Percentiles rank a stretch among this genome's conserved stretches.
phyloP scores from a whole-genome alignment of 2,797 vertebrate species.

The Selene dorsalis region DNA sequence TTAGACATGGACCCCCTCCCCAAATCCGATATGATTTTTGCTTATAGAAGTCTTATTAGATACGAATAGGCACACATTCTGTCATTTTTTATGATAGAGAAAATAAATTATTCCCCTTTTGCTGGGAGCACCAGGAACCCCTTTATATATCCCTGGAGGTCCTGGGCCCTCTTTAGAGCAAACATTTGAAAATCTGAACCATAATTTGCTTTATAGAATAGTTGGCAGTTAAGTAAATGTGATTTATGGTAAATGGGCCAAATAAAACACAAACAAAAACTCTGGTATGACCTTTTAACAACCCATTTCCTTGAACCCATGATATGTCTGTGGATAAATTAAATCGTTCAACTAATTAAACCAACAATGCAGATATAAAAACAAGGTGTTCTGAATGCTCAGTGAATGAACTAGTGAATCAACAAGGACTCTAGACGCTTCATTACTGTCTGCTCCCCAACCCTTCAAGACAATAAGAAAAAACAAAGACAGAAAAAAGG shows the following conservation, averaged over 20 bases:
- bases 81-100: too few species aligned
- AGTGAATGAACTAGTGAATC: conserved; percentile 30
- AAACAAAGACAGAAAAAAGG: conserved; percentile 22
- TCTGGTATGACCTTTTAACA: neutral
- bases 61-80: neutral
- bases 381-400: conserved; percentile 14
- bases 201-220: neutral
- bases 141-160: too few species aligned
- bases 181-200: neutral
- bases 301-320: neutral
- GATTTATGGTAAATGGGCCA: neutral
- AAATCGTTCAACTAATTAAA: neutral
- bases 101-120: too few species aligned
- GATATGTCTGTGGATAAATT: neutral
- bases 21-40: too few species aligned
- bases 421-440: conserved; percentile 14
- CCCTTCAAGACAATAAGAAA: conserved; percentile 34
- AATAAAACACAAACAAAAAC: conserved; percentile 30
- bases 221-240: neutral
- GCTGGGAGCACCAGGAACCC: too few species aligned
- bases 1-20: too few species aligned
- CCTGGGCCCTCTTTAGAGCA: too few species aligned
- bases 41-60: too few species aligned
- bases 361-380: neutral
- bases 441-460: neutral